Percentiles rank a stretch among this genome's conserved stretches.
Evolutionary conservation across 2,888 invertebrate species (phyloP).

Genomic region (Apodemia zela): DNA sequence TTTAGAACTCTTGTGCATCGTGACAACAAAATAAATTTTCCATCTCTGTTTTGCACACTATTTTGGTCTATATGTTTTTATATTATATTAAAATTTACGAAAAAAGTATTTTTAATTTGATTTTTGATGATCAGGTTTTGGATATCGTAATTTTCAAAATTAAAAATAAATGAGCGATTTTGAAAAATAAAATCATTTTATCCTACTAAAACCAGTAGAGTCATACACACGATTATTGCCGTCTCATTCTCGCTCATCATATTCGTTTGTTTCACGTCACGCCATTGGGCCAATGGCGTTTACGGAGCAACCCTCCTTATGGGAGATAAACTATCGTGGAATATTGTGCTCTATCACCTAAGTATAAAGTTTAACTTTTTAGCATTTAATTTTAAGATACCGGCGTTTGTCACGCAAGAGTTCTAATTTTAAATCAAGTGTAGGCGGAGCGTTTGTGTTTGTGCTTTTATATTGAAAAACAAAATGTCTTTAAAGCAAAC

Average conservation of each 20-base stretch:
- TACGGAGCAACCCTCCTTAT: conserved; percentile 78
- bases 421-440: conserved; percentile 81
- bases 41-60: conserved; percentile 46
- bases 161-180: neutral
- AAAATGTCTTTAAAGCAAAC: conserved; percentile 78
- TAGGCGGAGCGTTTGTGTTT: conserved; percentile 76
- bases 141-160: conserved; percentile 17
- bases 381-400: conserved; percentile 72
- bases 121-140: conserved; percentile 33
- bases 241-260: conserved; percentile 68
- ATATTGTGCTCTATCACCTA: conserved; percentile 73
- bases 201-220: conserved; percentile 11
- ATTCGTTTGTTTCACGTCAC: conserved; percentile 75
- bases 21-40: conserved; percentile 54
- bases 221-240: conserved; percentile 42
- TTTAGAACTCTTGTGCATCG: conserved; percentile 28
- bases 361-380: conserved; percentile 77
- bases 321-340: conserved; percentile 65
- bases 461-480: conserved; percentile 77
- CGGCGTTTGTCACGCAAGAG: conserved; percentile 79
- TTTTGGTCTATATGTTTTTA: conserved; percentile 43
- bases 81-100: conserved; percentile 40
- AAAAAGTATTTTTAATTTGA: conserved; percentile 37
- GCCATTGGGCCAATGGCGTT: conserved; percentile 77
- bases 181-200: neutral